A percentile compares a stretch with the other conserved stretches of the same genome.
Evolutionary conservation across 2,797 vertebrate genomes (phyloP).

Genomic region (Pristis pectinata): DNA sequence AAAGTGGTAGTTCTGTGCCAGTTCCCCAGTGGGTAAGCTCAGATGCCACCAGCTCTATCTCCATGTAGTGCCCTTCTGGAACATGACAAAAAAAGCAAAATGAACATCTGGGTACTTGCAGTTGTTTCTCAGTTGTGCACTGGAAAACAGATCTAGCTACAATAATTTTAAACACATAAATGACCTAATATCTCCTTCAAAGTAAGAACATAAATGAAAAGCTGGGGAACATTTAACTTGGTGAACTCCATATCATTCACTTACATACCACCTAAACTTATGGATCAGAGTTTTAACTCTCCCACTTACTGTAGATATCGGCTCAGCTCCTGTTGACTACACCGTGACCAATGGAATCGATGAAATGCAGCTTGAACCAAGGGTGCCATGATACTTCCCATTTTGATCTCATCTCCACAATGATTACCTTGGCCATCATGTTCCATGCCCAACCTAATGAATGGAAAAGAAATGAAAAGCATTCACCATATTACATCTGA

Average conservation of each 20-base stretch:
- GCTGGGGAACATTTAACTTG: background rate
- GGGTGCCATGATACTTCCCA: conserved; percentile 98
- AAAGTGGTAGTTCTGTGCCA: too few relatives aligned
- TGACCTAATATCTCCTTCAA: background rate
- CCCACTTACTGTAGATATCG: conserved; percentile 86
- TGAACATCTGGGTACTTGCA: background rate
- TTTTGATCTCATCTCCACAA: conserved; percentile 88
- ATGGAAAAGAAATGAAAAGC: background rate
- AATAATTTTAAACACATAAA: background rate
- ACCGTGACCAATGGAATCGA: conserved; percentile 95
- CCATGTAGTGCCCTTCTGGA: background rate
- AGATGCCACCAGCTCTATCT: background rate
- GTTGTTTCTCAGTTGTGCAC: background rate
- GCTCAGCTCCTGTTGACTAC: conserved; percentile 92
- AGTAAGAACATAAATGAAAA: background rate
- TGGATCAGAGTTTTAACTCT: background rate
- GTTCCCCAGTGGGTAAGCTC: too few relatives aligned
- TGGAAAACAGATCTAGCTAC: background rate
- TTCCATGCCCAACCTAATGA: conserved; percentile 86
- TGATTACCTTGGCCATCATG: conserved; percentile 94
- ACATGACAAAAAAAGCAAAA: background rate
- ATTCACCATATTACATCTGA: background rate
- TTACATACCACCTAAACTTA: background rate
- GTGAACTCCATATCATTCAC: background rate
- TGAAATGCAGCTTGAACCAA: conserved; percentile 95